Percentiles rank a stretch among this genome's conserved stretches.
These are phyloP conservation scores for Tapirus indicus DNA, from an alignment of 2,797 vertebrate species.

Conservation along the genomic window DNA sequence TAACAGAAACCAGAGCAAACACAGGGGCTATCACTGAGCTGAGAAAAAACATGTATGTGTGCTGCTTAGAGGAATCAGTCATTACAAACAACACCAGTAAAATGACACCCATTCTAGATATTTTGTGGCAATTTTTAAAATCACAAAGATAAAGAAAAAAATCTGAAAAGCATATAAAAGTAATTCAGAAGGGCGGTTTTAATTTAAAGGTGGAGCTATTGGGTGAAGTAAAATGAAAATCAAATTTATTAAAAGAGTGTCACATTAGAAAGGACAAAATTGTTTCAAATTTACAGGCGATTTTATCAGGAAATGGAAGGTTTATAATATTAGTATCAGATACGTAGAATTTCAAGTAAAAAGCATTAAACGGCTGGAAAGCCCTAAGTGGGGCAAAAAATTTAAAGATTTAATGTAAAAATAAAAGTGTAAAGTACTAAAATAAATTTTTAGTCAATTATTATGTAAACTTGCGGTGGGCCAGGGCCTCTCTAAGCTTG, in stretches of 20 bases:
- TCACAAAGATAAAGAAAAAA: conserved; percentile 23
- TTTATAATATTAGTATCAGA: neutral
- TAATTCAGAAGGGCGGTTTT: neutral
- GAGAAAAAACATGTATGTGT: neutral
- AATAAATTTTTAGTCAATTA: neutral
- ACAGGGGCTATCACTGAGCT: neutral
- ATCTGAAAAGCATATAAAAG: neutral
- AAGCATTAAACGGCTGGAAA: neutral
- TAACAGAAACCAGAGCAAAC: neutral
- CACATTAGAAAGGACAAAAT: neutral
- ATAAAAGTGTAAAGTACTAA: neutral
- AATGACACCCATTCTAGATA: neutral
- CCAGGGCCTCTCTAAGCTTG: neutral
- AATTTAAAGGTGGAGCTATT: neutral
- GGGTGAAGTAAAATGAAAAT: neutral
- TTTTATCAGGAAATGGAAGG: neutral
- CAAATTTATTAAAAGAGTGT: neutral
- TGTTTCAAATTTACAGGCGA: neutral
- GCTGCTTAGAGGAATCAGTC: neutral
- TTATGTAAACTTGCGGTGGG: neutral
- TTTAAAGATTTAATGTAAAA: conserved; percentile 26
- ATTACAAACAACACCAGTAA: neutral
- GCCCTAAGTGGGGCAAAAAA: neutral
- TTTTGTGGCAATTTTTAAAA: conserved; percentile 8
- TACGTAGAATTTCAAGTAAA: neutral